These are phyloP conservation scores for Lasioglossum zephyrum DNA, from an alignment of 2,888 invertebrate species.

Conservation along the genomic window DNA sequence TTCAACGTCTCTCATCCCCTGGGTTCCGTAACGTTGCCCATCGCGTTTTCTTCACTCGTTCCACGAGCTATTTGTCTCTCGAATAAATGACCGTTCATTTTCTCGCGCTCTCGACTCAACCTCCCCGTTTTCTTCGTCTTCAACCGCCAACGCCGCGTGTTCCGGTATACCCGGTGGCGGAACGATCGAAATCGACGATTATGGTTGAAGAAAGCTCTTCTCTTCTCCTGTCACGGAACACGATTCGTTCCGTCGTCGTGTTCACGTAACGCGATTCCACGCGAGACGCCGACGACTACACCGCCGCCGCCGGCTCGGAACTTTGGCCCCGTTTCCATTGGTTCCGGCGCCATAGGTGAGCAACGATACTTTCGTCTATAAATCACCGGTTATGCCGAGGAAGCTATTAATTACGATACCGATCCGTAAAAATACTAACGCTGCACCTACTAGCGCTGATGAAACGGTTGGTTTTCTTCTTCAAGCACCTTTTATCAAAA, in stretches of 20 bases:
- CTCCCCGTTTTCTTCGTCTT: background rate
- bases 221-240: constrained; percentile 53
- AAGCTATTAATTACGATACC: background rate
- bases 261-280: constrained; percentile 65
- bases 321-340: constrained; percentile 31
- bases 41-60: constrained; percentile 36
- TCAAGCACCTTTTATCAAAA: background rate
- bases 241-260: constrained; percentile 60
- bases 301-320: constrained; percentile 7
- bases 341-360: constrained; percentile 45
- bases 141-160: constrained; percentile 26
- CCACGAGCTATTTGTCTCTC: constrained; percentile 35
- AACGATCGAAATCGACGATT: constrained; percentile 46
- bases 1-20: constrained; percentile 11
- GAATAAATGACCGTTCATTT: constrained; percentile 47
- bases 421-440: constrained; percentile 12
- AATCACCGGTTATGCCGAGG: background rate
- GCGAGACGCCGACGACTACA: background rate
- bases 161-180: constrained; percentile 36
- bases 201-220: constrained; percentile 13
- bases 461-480: background rate
- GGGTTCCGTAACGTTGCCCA: constrained; percentile 22
- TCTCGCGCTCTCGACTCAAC: constrained; percentile 17
- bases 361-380: constrained; percentile 3
- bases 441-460: background rate